Evolutionary conservation across 2,113 vertebrate genomes (phyloP), one percentile per base, ranked within the genome.

Genomic region (Atractosteus spatula): DNA sequence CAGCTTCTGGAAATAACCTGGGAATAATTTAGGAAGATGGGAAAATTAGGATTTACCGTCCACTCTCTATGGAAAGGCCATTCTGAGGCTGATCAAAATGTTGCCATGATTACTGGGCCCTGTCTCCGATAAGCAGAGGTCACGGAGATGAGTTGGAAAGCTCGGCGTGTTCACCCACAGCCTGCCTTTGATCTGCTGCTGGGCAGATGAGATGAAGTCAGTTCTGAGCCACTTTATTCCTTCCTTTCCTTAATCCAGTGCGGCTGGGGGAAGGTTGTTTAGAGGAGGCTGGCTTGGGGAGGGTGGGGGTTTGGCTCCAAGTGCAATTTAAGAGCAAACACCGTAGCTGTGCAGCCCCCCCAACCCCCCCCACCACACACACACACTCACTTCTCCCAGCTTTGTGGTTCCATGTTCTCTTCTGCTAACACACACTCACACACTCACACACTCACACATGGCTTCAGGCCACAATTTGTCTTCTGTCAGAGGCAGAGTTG

Each of bases 401-500:
- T 29, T 29, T 29, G 29, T 29, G 29, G 29, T 29, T 29, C 29
- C 29, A 1, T 1, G 1, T 29, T 29, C 29, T 29, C 29, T 29
- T 29, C 29, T 29, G 29, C 29, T n/a, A n/a, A 8, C 47, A 29
- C 51, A 65, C 62, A 56, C 16, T 64, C 68, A 70, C 51, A 64
- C 14, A 65, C 29, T 65, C 41, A 55, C 70, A 69, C 41, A 65
- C 72, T 74, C 51, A 61, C 70, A 67, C 68, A 66, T 59, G 56
- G 73, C 69, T 70, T n/a, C 42, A 72, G 77, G 57, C 72, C 71
- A 69, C 72, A 78, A 71, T 77, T 78, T 78, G 79, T 78, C 76
- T 80, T 69, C 76, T 76, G 57, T 59, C 57, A 59, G 57, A 59
- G 13, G 10, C 57, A 11, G 57, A 13, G n/a, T 59, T 59, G 47